Base-by-base conservation (phyloP, 2,113 vertebrate species). In the Atherinomorus stipes region DNA sequence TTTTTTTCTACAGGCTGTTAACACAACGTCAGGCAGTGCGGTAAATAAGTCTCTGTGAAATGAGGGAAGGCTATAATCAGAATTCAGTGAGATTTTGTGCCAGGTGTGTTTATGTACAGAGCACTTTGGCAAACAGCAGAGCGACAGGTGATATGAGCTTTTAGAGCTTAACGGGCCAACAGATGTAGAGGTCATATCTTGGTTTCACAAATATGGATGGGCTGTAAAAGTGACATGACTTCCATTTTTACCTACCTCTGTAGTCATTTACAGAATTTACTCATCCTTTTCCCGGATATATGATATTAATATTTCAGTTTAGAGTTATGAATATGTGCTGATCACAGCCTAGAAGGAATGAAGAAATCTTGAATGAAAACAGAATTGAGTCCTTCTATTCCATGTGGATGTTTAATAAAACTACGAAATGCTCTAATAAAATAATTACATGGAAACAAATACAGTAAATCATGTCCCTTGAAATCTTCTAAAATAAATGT, bases 31-130 rank as follows among this genome's bases (percentile, higher is more conserved):
- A 88, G 87, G 63, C 83, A 88, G 91, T 83, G 74, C 86, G 78
- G 92, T 90, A 94, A 95, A 95, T 92, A 93, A 87, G 81, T 94
- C 91, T 87, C 90, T 78, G 67, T 92, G 93, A 96, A 95, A 95
- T 42, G 88, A 90, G 63, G 51, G 75, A 85, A 86, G 86, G 90
- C 90, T 86, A 49, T 81, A 78, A 88, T 90, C 57, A 86, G 81
- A 82, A 89, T 82, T 84, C 71, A 52, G 68, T n/a, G 81, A 77
- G 54, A 81, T 85, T 72, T 87, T 49, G 63, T 86, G 64, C 74
- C 86, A 85, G 83, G 81, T 90, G 89, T 85, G 79, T 88, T 89
- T 91, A 78, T 91, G 86, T 90, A 82, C 85, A 81, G 83, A 87
- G 75, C 12, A 47, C 84, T 85, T 67, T 84, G 77, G 74, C 85